Percentiles rank a stretch among this genome's conserved stretches.
Evolutionary conservation across 2,113 vertebrate species (phyloP).

Genomic region (Laterallus jamaicensis): DNA sequence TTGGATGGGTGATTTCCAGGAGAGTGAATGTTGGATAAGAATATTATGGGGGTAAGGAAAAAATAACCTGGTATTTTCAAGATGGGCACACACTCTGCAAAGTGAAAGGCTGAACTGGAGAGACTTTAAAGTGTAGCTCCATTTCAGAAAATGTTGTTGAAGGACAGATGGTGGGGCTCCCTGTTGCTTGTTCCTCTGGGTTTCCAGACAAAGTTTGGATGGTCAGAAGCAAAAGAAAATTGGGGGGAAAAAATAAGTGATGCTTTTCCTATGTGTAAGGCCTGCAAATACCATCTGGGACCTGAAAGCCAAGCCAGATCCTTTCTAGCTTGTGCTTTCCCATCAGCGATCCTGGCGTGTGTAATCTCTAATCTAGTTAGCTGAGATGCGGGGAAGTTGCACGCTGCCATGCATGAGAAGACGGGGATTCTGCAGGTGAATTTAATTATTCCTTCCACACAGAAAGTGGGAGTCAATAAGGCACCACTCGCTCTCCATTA

Average conservation of each 20-base stretch:
- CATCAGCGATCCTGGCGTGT: neutral
- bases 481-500: neutral
- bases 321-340: neutral
- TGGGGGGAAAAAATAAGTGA: neutral
- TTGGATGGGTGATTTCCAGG: neutral
- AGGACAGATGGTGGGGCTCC: neutral
- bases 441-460: neutral
- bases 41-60: conserved; percentile 13
- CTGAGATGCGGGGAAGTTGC: neutral
- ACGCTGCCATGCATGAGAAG: neutral
- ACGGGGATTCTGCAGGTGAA: conserved; percentile 23
- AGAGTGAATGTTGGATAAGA: neutral
- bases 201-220: conserved; percentile 19
- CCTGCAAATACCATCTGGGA: conserved; percentile 1
- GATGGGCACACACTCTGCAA: neutral
- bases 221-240: neutral
- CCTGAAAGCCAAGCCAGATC: neutral
- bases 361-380: conserved; percentile 35
- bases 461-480: conserved; percentile 14
- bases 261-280: neutral
- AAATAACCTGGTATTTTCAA: conserved; percentile 34
- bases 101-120: neutral
- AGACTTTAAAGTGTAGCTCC: conserved; percentile 14
- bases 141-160: conserved; percentile 12
- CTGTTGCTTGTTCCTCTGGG: neutral